These are phyloP conservation scores for Cerceris ruficornis DNA, from an alignment of 2,888 invertebrate species.

Conservation along the genomic window DNA sequence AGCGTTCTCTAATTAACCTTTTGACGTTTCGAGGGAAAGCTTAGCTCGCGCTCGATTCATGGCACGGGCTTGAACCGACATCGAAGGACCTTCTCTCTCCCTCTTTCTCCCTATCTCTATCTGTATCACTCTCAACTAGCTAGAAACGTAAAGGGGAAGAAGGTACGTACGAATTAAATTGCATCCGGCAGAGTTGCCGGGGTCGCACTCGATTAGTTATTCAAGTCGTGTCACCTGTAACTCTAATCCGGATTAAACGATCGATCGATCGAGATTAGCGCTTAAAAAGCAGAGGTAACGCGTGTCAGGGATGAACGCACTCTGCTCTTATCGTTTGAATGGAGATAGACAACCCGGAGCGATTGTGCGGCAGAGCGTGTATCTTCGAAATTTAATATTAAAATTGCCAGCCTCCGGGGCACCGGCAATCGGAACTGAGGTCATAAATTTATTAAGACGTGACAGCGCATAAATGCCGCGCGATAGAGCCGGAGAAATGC, in stretches of 20 bases:
- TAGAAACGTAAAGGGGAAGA: constrained; percentile 15
- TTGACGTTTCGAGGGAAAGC: constrained; percentile 55
- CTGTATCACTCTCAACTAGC: too few species aligned
- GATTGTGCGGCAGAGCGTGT: not conserved
- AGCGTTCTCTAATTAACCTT: constrained; percentile 62
- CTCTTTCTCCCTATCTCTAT: too few species aligned
- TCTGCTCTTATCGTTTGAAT: constrained; percentile 1
- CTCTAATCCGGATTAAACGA: constrained; percentile 71
- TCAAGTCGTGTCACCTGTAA: constrained; percentile 66
- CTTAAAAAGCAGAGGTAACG: constrained; percentile 59
- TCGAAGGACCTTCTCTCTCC: too few species aligned
- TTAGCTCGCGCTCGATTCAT: constrained; percentile 42
- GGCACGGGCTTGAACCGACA: not conserved
- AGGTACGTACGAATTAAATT: constrained; percentile 62
- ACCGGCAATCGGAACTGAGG: constrained; percentile 48
- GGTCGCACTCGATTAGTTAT: constrained; percentile 64
- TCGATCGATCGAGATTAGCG: constrained; percentile 67
- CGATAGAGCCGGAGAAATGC: constrained; percentile 19
- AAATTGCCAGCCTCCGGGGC: constrained; percentile 54
- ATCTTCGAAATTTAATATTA: constrained; percentile 52
- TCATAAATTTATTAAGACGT: constrained; percentile 68
- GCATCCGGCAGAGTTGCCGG: constrained; percentile 54
- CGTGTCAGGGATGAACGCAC: constrained; percentile 29
- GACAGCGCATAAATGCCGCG: constrained; percentile 62
- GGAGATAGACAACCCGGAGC: constrained; percentile 29